phyloP scores from a whole-genome alignment of 1,140 invertebrate genomes.

The Zaprionus inermis region DNA sequence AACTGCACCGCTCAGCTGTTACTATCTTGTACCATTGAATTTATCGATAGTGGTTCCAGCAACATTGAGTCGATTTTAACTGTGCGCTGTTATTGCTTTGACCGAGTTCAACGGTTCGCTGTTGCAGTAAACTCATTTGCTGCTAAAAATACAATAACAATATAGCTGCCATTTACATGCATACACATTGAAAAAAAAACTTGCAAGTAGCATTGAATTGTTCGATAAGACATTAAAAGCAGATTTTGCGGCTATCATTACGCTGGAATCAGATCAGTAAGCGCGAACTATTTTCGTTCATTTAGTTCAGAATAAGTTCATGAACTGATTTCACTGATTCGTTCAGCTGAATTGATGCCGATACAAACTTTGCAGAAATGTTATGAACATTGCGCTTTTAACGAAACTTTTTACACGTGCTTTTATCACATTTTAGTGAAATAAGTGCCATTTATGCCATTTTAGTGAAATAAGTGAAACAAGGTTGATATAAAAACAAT shows the following conservation, averaged over 20 bases:
- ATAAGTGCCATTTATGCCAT: neutral
- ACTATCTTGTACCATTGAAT: too few species aligned
- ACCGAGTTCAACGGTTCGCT: neutral
- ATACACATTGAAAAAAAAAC: too few species aligned
- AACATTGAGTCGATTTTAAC: too few species aligned
- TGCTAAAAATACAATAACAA: neutral
- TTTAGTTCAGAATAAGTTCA: neutral
- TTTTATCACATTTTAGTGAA: neutral
- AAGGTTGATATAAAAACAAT: neutral
- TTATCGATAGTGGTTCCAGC: too few species aligned
- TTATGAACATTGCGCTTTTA: neutral
- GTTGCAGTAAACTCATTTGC: neutral
- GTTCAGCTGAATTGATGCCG: constrained; percentile 7
- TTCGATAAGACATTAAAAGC: neutral
- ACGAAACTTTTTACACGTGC: neutral
- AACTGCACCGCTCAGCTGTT: too few species aligned
- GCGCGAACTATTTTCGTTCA: neutral
- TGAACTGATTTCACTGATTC: neutral
- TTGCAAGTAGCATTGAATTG: too few species aligned
- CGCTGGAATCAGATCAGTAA: neutral
- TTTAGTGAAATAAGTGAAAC: neutral
- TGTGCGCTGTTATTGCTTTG: neutral
- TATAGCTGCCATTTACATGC: too few species aligned
- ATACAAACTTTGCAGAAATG: neutral
- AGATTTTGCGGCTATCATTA: neutral